Evolutionary conservation across 2,113 vertebrate genomes (phyloP).

Genomic region (Ondatra zibethicus): DNA sequence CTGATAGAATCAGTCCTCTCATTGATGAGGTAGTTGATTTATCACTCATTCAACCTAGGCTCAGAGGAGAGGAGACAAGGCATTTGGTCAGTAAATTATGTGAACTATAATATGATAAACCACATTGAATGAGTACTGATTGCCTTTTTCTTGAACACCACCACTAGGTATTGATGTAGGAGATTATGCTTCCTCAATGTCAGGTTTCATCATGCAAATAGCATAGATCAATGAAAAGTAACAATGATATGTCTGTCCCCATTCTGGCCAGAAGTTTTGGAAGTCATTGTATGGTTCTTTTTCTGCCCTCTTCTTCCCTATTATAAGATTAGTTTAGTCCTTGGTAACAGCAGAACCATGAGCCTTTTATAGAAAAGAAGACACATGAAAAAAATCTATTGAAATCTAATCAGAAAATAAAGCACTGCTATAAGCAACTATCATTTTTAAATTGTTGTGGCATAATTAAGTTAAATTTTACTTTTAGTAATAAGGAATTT

Average conservation of each 20-base stretch:
- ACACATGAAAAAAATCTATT: neutral
- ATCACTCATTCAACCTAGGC: neutral
- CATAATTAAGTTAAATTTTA: constrained; percentile 1
- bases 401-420: neutral
- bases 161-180: neutral
- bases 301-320: neutral
- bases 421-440: neutral
- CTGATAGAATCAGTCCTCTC: neutral
- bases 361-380: neutral
- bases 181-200: neutral
- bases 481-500: neutral
- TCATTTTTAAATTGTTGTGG: neutral
- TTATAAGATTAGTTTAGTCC: neutral
- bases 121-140: neutral
- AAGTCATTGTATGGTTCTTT: neutral
- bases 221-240: neutral
- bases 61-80: neutral
- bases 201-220: neutral
- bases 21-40: neutral
- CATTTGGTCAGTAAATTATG: neutral
- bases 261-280: neutral
- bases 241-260: neutral
- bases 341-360: neutral
- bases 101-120: neutral
- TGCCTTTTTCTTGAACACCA: neutral